Percentiles rank a stretch among this genome's conserved stretches.
phyloP scores from a whole-genome alignment of 1,140 invertebrate genomes.

The Centruroides vittatus region DNA sequence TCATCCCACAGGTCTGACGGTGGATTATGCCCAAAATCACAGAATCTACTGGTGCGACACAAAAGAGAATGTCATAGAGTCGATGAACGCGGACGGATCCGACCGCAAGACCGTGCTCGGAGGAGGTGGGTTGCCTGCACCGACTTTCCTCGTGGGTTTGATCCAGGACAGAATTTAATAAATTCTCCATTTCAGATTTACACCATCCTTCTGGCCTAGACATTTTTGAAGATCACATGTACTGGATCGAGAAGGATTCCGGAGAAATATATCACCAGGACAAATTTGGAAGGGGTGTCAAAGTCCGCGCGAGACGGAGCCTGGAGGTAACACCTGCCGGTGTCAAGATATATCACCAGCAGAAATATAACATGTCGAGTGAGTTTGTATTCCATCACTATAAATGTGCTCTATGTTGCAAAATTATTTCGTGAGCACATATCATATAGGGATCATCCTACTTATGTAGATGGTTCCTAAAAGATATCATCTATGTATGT shows the following conservation, averaged over 20 bases:
- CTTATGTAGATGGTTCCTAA: too few species aligned
- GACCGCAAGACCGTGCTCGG: conserved; percentile 40
- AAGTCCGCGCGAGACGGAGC: conserved; percentile 58
- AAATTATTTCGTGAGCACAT: too few species aligned
- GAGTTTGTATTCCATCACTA: conserved; percentile 4
- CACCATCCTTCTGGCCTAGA: conserved; percentile 71
- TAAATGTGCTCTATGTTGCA: too few species aligned
- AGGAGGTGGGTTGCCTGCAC: not conserved
- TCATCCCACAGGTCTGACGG: conserved; percentile 69
- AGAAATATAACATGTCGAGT: conserved; percentile 56
- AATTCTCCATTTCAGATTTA: conserved; percentile 15
- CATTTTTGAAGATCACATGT: conserved; percentile 76
- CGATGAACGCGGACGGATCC: conserved; percentile 65
- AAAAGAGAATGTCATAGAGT: conserved; percentile 85
- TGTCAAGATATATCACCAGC: conserved; percentile 52
- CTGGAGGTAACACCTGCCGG: conserved; percentile 60
- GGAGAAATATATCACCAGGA: conserved; percentile 76
- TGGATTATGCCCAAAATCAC: conserved; percentile 81
- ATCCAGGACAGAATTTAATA: too few species aligned
- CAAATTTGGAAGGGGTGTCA: conserved; percentile 91
- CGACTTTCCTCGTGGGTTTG: too few species aligned
- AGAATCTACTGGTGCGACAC: conserved; percentile 90
- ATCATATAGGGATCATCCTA: too few species aligned
- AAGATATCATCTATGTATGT: too few species aligned
- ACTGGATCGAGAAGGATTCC: conserved; percentile 69